These are phyloP conservation scores for Nesoenas mayeri DNA, from an alignment of 2,113 vertebrate species.

Conservation along the genomic window DNA sequence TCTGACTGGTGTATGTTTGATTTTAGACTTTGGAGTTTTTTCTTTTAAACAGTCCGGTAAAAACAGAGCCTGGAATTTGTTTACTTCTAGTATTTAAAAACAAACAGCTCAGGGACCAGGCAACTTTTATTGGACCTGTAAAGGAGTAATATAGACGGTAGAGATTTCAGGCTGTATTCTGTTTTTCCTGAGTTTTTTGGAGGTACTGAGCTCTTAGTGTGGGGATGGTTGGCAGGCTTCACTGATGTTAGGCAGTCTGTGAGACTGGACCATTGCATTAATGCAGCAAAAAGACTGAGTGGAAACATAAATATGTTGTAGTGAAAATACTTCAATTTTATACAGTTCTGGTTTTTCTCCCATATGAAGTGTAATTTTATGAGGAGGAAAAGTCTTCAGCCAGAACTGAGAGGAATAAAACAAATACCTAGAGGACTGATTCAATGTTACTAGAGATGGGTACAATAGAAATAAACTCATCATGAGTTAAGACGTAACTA, in stretches of 20 bases:
- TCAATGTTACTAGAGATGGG: background rate
- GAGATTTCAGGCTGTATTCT: background rate
- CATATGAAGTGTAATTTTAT: background rate
- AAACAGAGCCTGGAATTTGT: background rate
- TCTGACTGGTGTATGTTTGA: background rate
- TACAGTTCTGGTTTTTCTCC: background rate
- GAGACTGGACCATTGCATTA: background rate
- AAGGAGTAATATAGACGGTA: background rate
- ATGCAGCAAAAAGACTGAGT: background rate
- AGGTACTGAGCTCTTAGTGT: background rate
- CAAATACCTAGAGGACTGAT: background rate
- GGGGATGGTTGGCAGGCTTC: background rate
- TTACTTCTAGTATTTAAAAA: conserved; percentile 37
- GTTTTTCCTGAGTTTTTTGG: background rate
- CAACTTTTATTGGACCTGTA: background rate
- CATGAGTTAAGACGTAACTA: background rate
- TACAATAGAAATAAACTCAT: background rate
- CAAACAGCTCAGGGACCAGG: background rate
- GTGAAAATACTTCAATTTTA: background rate
- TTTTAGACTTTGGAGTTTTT: background rate
- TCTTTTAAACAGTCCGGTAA: background rate
- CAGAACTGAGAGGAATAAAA: background rate
- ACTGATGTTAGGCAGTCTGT: background rate
- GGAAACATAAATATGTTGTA: background rate
- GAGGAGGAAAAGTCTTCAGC: background rate